Base-by-base conservation (phyloP, 2,113 vertebrate species). In the Leuciscus idus region DNA sequence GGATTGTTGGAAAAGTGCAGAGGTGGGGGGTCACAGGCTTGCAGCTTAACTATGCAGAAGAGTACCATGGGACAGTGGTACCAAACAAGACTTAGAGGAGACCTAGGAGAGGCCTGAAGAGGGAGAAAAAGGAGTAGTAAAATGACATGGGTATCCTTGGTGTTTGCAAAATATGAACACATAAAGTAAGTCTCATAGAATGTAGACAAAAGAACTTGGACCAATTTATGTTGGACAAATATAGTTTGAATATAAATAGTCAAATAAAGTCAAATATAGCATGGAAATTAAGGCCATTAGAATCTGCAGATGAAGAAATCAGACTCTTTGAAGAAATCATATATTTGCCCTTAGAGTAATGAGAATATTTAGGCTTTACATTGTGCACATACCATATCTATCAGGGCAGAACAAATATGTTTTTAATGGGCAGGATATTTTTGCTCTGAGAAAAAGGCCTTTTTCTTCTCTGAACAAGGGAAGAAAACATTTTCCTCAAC, bases 401-500 rank as follows among this genome's bases (percentile, higher is more conserved):
- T 70, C 48, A 26, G 30, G n/a, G 64, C 84, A 59, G 13, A 66
- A n/a, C 15, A 59, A 36, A 62, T 50, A 64, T 28, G 76, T 81
- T 79, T 77, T 76, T 76, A 68, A 52, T 15, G 26, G 43, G 39
- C 6, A 52, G 19, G 81, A 74, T 84, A 87, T 86, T 84, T 84
- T 80, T 84, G 43, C 62, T 77, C 11, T 39, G 48, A 66, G 30
- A 68, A 77, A 78, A 85, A 33, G 15, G 30, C 62, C 1, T 86
- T 50, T 81, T 85, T 87, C 72, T 81, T 75, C 80, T 30, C 36
- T 19, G 76, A 80, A 81, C 70, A 84, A 76, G 76, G 62, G 66
- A 84, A 81, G 77, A 90, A 90, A 85, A 90, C 86, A 77, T 86
- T 87, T 89, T 91, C 83, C 81, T 83, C 82, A 86, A 77, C 59